phyloP scores from a whole-genome alignment of 2,113 vertebrate genomes.

The Etheostoma cragini region DNA sequence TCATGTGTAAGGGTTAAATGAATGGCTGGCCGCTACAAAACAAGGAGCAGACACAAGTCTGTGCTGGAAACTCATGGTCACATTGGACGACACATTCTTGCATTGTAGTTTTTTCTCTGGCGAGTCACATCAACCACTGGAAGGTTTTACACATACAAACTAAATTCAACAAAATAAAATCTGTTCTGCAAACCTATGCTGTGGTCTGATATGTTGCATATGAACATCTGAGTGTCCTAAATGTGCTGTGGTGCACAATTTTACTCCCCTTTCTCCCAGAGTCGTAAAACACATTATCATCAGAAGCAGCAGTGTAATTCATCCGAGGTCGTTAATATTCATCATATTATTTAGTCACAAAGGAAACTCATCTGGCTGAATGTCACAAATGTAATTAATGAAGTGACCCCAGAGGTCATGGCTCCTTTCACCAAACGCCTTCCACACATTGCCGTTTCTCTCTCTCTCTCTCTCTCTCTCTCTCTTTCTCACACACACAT shows the following conservation, averaged over 20 bases:
- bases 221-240: slow-evolving; percentile 74
- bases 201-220: slow-evolving; percentile 69
- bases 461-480: too few species aligned
- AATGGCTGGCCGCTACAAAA: slow-evolving; percentile 27
- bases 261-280: slow-evolving; percentile 70
- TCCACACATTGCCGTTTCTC: slow-evolving; percentile 50
- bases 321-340: slow-evolving; percentile 86
- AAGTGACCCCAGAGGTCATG: slow-evolving; percentile 83
- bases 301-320: slow-evolving; percentile 83
- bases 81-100: slow-evolving; percentile 10
- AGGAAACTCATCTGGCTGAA: slow-evolving; percentile 89
- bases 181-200: slow-evolving; percentile 38
- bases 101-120: slow-evolving; percentile 31
- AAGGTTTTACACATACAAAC: slow-evolving; percentile 37
- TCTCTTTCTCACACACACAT: slow-evolving; percentile 56
- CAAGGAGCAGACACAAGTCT: slow-evolving; percentile 20
- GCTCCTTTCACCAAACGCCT: slow-evolving; percentile 83
- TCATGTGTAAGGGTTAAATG: slow-evolving; percentile 25
- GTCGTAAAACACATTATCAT: slow-evolving; percentile 85
- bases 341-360: slow-evolving; percentile 88
- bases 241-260: slow-evolving; percentile 82
- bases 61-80: not conserved
- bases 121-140: slow-evolving; percentile 31
- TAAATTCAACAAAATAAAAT: slow-evolving; percentile 44
- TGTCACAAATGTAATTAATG: slow-evolving; percentile 89